Evolutionary conservation across 2,113 vertebrate genomes (phyloP).

Genomic region (Saimiri boliviensis): DNA sequence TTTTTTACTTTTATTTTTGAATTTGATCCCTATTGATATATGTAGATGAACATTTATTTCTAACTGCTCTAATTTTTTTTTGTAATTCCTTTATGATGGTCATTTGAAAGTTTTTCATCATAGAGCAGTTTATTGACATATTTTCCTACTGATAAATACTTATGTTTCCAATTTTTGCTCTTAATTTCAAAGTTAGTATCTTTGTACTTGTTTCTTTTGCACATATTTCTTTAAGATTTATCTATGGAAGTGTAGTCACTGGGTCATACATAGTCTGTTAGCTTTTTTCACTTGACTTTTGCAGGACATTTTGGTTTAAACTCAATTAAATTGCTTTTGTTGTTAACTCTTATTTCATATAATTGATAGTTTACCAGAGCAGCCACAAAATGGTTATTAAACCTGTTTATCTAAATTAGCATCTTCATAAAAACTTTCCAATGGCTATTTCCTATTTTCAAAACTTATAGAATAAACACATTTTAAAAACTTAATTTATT

Average conservation of each 20-base stretch:
- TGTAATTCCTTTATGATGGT: too few relatives aligned
- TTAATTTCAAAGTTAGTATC: neutral
- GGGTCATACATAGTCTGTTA: neutral
- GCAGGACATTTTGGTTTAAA: neutral
- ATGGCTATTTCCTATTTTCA: neutral
- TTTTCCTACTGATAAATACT: neutral
- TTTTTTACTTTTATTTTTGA: conserved; percentile 23
- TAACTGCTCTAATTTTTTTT: neutral
- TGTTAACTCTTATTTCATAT: neutral
- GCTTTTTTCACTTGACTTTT: conserved; percentile 15
- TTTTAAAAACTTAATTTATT: neutral
- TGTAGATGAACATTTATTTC: neutral
- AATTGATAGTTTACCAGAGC: conserved; percentile 25
- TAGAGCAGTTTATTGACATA: neutral
- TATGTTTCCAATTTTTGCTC: neutral
- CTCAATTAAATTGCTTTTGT: neutral
- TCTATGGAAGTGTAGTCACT: neutral
- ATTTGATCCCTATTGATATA: neutral
- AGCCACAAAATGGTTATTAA: conserved; percentile 5
- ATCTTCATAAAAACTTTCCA: neutral
- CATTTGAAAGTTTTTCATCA: neutral
- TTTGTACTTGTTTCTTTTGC: neutral
- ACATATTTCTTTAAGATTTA: neutral
- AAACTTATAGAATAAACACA: neutral
- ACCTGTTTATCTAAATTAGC: neutral